phyloP scores from a whole-genome alignment of 1,140 invertebrate genomes.

The Bombus consobrinus region DNA sequence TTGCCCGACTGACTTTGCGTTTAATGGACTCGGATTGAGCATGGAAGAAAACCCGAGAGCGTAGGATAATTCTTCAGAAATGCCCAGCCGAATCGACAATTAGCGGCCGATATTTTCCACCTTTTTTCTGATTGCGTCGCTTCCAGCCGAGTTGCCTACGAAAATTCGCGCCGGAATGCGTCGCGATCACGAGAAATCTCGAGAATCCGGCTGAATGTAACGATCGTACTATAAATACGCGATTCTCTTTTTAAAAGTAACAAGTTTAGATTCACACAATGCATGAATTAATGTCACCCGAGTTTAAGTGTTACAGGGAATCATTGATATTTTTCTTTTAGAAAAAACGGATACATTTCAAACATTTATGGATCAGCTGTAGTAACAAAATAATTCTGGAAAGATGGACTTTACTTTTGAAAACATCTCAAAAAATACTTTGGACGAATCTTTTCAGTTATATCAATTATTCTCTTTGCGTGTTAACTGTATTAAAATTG shows the following conservation, averaged over 20 bases:
- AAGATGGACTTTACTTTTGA: too few species aligned
- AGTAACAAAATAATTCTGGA: too few species aligned
- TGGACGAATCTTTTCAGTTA: too few species aligned
- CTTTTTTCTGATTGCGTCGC: not conserved
- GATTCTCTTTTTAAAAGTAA: not conserved
- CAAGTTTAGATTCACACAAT: not conserved
- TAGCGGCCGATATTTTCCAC: constrained; percentile 36
- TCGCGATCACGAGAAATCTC: not conserved
- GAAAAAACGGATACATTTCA: too few species aligned
- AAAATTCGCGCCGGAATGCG: not conserved
- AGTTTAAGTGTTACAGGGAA: too few species aligned
- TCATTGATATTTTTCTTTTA: too few species aligned
- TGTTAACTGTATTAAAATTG: too few species aligned
- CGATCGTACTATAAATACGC: not conserved
- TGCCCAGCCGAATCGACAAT: constrained; percentile 40
- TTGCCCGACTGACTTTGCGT: constrained; percentile 44
- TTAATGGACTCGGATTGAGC: constrained; percentile 47
- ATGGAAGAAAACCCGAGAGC: constrained; percentile 15
- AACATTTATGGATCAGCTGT: too few species aligned
- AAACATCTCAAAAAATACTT: too few species aligned
- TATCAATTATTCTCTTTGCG: too few species aligned
- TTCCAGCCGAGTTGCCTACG: not conserved
- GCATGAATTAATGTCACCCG: too few species aligned
- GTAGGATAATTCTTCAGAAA: constrained; percentile 50
- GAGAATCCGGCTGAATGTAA: not conserved